A percentile compares a stretch with the other conserved stretches of the same genome.
Evolutionary conservation across 2,113 vertebrate species (phyloP).

Genomic region (Microcebus murinus): DNA sequence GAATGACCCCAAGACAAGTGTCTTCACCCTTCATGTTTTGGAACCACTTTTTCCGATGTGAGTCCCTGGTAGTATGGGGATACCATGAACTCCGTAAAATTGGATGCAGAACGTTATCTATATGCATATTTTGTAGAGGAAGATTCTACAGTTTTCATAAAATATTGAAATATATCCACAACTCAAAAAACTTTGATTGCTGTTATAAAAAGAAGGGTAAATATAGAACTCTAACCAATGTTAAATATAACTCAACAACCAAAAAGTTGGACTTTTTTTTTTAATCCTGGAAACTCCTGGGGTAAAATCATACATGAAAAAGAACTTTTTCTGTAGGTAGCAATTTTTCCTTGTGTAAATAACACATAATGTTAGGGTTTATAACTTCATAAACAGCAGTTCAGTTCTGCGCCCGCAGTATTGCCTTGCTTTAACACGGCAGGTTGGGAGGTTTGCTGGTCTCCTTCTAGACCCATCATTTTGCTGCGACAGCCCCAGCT

Average conservation of each 20-base stretch:
- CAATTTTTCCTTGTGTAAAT: not conserved
- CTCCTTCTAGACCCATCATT: not conserved
- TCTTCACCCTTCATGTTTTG: not conserved
- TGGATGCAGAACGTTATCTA: not conserved
- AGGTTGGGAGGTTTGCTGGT: not conserved
- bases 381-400: not conserved
- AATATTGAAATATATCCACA: not conserved
- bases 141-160: not conserved
- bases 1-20: not conserved
- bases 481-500: not conserved
- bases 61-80: not conserved
- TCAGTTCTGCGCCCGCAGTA: not conserved
- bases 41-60: not conserved
- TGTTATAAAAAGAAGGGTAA: not conserved
- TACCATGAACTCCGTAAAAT: not conserved
- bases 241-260: not conserved
- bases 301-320: not conserved
- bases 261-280: not conserved
- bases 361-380: not conserved
- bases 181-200: not conserved
- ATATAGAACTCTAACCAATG: not conserved
- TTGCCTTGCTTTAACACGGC: not conserved
- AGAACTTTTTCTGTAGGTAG: not conserved
- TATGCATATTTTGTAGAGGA: not conserved
- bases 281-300: not conserved